Conservation (phyloP, 2,797 vertebrate genomes). For the Muscicapa comitata region DNA sequence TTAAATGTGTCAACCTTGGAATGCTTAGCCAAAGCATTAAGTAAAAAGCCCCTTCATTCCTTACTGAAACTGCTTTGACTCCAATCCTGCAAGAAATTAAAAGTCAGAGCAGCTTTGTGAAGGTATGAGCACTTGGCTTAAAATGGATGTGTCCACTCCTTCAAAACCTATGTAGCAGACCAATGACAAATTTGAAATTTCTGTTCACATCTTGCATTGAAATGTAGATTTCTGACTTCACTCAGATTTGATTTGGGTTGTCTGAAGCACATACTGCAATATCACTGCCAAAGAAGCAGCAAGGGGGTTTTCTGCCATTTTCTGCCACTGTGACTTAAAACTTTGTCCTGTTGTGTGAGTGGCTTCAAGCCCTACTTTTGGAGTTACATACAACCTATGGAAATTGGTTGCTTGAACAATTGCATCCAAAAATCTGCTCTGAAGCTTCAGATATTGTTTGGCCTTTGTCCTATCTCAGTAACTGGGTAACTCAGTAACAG, state of each 20-base stretch:
- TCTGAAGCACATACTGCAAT: background rate
- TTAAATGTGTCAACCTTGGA: background rate
- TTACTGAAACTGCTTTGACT: background rate
- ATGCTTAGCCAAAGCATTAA: background rate
- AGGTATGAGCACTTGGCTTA: background rate
- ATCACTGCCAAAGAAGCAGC: background rate
- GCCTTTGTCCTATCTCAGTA: background rate
- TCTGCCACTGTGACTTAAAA: background rate
- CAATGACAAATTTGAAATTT: background rate
- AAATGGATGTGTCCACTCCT: background rate
- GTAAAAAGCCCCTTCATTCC: background rate
- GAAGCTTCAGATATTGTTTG: background rate
- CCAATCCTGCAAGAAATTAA: background rate
- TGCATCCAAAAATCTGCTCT: conserved; percentile 2
- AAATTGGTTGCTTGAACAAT: background rate
- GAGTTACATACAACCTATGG: background rate
- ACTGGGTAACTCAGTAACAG: background rate
- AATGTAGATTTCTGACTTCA: background rate
- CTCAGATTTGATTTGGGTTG: background rate
- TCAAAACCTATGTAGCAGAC: background rate
- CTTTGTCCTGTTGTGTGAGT: background rate
- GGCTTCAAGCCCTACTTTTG: background rate
- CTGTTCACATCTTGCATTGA: background rate
- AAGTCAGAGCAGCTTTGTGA: background rate
- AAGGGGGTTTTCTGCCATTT: background rate